Evolutionary conservation across 1,140 invertebrate genomes (phyloP).

Genomic region (Chionoecetes opilio): DNA sequence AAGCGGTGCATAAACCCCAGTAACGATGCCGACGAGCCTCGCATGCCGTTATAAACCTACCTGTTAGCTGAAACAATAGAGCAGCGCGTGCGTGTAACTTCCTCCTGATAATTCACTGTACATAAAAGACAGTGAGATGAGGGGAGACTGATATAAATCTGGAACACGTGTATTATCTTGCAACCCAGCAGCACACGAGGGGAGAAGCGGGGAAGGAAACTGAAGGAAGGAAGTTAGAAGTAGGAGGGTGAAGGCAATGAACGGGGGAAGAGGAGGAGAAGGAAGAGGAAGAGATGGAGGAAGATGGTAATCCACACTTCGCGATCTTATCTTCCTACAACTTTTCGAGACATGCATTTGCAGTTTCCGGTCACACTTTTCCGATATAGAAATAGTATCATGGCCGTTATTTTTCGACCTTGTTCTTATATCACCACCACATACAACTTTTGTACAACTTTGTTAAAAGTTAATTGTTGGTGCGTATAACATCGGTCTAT

Average conservation of each 20-base stretch:
- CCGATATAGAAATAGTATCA: background rate
- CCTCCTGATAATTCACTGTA: conserved; percentile 47
- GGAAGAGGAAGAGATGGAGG: background rate
- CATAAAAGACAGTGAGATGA: conserved; percentile 47
- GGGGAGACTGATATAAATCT: conserved; percentile 57
- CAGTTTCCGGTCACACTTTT: background rate
- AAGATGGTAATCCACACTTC: background rate
- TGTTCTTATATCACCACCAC: background rate
- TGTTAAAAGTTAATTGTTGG: too few species aligned
- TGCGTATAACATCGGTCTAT: too few species aligned
- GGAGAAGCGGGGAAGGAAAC: background rate
- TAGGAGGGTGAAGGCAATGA: background rate
- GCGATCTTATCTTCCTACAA: background rate
- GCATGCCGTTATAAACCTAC: conserved; percentile 58
- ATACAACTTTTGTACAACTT: background rate
- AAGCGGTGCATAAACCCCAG: background rate
- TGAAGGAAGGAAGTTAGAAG: background rate
- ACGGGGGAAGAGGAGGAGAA: background rate
- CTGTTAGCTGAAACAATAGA: conserved; percentile 42
- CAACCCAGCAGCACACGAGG: background rate
- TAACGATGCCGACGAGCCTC: conserved; percentile 42
- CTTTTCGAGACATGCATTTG: background rate
- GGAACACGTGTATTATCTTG: conserved; percentile 51
- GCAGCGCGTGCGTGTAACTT: conserved; percentile 37
- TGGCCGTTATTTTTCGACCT: background rate